Evolutionary conservation across 2,113 vertebrate species (phyloP).

Genomic region (Apodemus sylvaticus): DNA sequence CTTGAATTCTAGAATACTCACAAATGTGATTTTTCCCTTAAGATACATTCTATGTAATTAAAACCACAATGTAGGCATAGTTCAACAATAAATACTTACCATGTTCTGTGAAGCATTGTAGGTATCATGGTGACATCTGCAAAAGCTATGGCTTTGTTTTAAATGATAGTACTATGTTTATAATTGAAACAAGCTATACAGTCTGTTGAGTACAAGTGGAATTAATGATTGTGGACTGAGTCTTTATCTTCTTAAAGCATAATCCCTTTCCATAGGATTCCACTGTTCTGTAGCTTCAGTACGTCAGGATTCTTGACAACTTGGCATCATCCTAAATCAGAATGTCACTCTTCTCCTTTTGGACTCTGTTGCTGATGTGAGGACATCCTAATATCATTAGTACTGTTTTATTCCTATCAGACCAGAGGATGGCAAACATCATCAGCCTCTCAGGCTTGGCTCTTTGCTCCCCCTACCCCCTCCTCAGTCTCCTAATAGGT

Average conservation of each 20-base stretch:
- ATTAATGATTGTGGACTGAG: conserved; percentile 20
- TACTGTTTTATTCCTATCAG: conserved; percentile 1
- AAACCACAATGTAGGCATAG: background rate
- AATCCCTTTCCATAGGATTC: background rate
- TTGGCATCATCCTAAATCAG: background rate
- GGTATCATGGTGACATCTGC: background rate
- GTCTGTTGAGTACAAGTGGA: conserved; percentile 12
- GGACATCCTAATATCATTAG: background rate
- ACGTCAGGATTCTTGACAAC: background rate
- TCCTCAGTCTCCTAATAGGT: background rate
- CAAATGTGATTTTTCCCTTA: background rate
- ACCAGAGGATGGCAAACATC: background rate
- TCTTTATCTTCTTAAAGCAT: background rate
- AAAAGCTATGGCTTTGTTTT: conserved; percentile 31
- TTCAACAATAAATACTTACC: conserved; percentile 2
- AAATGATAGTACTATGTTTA: background rate
- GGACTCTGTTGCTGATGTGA: background rate
- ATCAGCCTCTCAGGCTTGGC: background rate
- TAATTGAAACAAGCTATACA: background rate
- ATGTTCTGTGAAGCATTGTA: background rate
- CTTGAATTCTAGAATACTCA: background rate
- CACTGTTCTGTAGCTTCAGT: background rate
- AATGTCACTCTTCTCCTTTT: background rate
- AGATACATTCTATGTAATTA: background rate
- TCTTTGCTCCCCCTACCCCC: background rate